Evolutionary conservation across 2,797 vertebrate species (phyloP).

Genomic region (Emydoidea blandingii): DNA sequence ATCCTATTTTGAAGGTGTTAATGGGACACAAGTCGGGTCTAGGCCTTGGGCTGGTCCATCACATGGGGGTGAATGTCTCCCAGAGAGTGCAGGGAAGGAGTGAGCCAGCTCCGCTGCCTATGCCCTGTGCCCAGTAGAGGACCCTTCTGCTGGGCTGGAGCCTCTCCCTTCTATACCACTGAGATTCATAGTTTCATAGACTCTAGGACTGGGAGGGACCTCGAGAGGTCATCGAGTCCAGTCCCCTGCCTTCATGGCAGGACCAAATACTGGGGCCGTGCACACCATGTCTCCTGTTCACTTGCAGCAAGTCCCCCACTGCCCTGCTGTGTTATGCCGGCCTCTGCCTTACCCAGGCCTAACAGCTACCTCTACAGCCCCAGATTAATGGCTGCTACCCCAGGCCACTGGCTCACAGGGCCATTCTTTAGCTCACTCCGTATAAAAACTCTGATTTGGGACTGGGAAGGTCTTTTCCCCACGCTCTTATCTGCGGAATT

Average conservation of each 20-base stretch:
- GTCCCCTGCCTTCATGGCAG: too few relatives aligned
- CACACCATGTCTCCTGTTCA: not conserved
- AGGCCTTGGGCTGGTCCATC: not conserved
- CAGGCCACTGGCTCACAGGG: not conserved
- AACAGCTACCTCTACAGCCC: not conserved
- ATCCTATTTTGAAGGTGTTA: not conserved
- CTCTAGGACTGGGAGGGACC: too few relatives aligned
- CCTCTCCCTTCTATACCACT: not conserved
- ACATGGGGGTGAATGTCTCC: not conserved
- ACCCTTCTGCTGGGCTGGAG: not conserved
- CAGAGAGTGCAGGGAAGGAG: not conserved
- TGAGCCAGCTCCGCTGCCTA: not conserved
- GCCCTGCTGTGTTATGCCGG: too few relatives aligned
- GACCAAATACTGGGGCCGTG: too few relatives aligned
- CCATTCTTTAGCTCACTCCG: not conserved
- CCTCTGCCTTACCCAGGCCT: too few relatives aligned
- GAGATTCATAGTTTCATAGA: too few relatives aligned
- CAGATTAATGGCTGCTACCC: not conserved
- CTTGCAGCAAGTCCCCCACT: not conserved
- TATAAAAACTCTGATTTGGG: not conserved
- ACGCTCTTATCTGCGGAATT: too few relatives aligned
- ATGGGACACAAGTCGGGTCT: not conserved
- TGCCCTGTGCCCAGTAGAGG: not conserved
- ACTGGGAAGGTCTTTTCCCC: not conserved
- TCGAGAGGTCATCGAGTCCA: too few relatives aligned